Conservation (phyloP, 2,113 vertebrate genomes). For the Scalopus aquaticus region DNA sequence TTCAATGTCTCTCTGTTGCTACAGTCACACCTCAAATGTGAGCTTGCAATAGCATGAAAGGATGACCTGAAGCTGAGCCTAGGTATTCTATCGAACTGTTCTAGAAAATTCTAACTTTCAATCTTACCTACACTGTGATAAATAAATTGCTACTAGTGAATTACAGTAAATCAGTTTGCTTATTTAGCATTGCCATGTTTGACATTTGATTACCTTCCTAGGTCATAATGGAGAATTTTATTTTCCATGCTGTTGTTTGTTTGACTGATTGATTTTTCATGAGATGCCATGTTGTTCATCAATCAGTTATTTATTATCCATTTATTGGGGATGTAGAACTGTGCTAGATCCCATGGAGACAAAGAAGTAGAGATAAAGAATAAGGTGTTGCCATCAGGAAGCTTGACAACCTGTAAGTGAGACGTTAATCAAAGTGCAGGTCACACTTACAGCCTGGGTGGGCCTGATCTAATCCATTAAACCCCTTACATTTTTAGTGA, state of each 20-base stretch:
- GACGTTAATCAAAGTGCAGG: neutral
- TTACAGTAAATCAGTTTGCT: neutral
- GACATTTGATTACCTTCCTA: neutral
- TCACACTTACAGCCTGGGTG: neutral
- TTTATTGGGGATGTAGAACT: neutral
- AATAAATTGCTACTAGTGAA: neutral
- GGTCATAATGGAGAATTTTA: neutral
- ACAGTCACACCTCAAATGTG: neutral
- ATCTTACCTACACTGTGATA: neutral
- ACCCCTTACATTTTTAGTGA: neutral
- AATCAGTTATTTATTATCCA: neutral
- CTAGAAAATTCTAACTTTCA: conserved; percentile 31
- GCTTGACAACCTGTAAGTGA: neutral
- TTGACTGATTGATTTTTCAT: neutral
- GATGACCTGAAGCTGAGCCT: neutral
- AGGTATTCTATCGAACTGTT: neutral
- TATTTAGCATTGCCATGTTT: neutral
- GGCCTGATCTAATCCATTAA: neutral
- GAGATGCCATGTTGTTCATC: neutral
- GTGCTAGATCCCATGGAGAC: neutral
- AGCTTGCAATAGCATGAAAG: neutral
- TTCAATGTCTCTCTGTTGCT: neutral
- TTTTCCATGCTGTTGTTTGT: neutral
- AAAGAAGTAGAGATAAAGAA: neutral
- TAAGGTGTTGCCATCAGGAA: neutral